These are phyloP conservation scores for Stichopus chloronotus DNA, from an alignment of 35 echinoderm and acorn worm genomes.

Conservation along the genomic window DNA sequence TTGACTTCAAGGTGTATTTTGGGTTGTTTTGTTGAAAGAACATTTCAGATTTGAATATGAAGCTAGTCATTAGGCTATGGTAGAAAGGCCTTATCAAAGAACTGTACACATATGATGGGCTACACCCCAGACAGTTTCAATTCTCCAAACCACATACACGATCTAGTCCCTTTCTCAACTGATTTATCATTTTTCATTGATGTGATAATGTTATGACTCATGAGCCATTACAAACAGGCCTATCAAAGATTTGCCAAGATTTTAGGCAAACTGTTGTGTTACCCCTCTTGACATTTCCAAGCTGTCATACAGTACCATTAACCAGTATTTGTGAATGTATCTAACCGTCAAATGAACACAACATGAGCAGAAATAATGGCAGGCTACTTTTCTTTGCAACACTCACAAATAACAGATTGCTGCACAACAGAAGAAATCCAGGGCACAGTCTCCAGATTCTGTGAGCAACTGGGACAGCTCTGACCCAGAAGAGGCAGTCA, in stretches of 20 bases:
- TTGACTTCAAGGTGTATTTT: neutral
- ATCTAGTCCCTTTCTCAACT: too few relatives aligned
- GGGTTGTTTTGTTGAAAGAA: neutral
- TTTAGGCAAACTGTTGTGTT: neutral
- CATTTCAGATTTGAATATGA: neutral
- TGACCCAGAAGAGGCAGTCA: conserved; percentile 30
- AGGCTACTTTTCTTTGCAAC: neutral
- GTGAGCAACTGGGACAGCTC: conserved; percentile 54
- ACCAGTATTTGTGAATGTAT: neutral
- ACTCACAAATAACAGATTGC: conserved; percentile 22
- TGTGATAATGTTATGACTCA: too few relatives aligned
- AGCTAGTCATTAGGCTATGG: neutral
- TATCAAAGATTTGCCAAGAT: neutral
- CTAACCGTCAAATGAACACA: neutral
- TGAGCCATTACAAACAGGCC: too few relatives aligned
- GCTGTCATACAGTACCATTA: neutral
- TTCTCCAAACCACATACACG: too few relatives aligned
- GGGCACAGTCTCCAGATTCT: conserved; percentile 40
- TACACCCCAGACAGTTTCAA: neutral
- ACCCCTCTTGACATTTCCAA: neutral
- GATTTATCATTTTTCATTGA: too few relatives aligned
- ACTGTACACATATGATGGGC: neutral
- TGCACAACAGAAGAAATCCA: conserved; percentile 32
- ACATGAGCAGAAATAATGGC: neutral
- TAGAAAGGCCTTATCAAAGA: too few relatives aligned